Evolutionary conservation across 2,888 invertebrate species (phyloP), one percentile per base, ranked within the genome.

Genomic region (Parthenolecanium corni): DNA sequence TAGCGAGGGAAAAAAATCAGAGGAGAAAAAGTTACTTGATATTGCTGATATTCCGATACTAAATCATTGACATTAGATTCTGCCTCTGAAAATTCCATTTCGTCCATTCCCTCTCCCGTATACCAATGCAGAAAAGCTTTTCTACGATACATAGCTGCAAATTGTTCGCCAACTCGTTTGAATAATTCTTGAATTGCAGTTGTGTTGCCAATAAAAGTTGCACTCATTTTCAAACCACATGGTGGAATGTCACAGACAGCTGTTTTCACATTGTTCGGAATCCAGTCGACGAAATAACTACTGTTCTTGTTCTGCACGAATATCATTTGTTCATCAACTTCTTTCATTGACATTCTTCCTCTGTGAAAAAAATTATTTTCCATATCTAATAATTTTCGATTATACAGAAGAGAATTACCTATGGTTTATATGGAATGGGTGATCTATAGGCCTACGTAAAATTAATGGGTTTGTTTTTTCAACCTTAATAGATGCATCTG

Each of bases 101-200:
- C 83, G 70, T 83, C 83, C 83, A 84, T 83, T 56, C 93, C 93
- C 76, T 92, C 93, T 68, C 90, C 94, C 25, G 90, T 94, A 80
- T 94, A 94, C 93, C 94, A 94, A 82, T 94, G 93, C 76, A 94
- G 82, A 84, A 94, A 93, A 76, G 94, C 94, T 61, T 70, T 70
- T 53, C 70, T 61, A 73, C 94, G 83, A 67, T 71, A 71, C 81
- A 82, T 82, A 68, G 80, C 80, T 65, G 73, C 76, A 70, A 78
- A 78, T 70, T 79, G 78, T 68, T 78, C 78, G 2, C 75, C 74
- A 66, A 79, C 76, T 40, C 78, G 73, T 70, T 78, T 78, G 72
- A 78, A 78, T 47, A 78, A 70, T 69, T 78, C 77, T 68, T 79
- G 78, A 68, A 78, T 78, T 66, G 78, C 76, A 16, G 78, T 78